Conservation (phyloP, 1,140 invertebrate species). For the Musca domestica region DNA sequence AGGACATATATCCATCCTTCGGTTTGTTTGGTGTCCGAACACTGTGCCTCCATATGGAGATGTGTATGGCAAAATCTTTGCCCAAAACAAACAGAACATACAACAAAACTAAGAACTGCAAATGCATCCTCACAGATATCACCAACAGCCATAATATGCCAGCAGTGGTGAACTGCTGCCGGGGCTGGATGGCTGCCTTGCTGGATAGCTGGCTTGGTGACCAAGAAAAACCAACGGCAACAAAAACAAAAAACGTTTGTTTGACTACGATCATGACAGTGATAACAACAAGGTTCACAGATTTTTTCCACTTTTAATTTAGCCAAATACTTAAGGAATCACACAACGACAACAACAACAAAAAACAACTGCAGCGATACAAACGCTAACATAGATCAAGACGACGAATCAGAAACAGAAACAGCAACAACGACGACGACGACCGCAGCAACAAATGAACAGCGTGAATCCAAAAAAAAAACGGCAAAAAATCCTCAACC, state of each 20-base stretch:
- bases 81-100: too few relatives aligned
- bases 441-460: conserved; percentile 2
- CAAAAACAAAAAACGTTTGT: conserved; percentile 15
- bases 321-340: conserved; percentile 30
- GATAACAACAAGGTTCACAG: conserved; percentile 26
- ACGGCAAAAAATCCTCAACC: neutral
- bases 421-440: conserved; percentile 1
- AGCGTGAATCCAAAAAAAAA: conserved; percentile 21
- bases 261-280: conserved; percentile 26
- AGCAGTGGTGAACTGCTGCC: neutral
- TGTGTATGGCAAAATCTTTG: too few relatives aligned
- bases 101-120: too few relatives aligned
- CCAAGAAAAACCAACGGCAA: too few relatives aligned
- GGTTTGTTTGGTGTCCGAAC: too few relatives aligned
- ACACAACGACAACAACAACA: conserved; percentile 19
- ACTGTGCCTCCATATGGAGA: too few relatives aligned
- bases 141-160: neutral
- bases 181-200: neutral
- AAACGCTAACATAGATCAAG: too few relatives aligned
- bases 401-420: conserved; percentile 22
- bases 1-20: too few relatives aligned
- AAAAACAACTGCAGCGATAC: neutral
- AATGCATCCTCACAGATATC: neutral
- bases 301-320: conserved; percentile 25
- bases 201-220: neutral